A percentile compares a stretch with the other conserved stretches of the same genome.
Evolutionary conservation across 2,797 vertebrate genomes (phyloP).

Genomic region (Mormyrus hasselquistii): DNA sequence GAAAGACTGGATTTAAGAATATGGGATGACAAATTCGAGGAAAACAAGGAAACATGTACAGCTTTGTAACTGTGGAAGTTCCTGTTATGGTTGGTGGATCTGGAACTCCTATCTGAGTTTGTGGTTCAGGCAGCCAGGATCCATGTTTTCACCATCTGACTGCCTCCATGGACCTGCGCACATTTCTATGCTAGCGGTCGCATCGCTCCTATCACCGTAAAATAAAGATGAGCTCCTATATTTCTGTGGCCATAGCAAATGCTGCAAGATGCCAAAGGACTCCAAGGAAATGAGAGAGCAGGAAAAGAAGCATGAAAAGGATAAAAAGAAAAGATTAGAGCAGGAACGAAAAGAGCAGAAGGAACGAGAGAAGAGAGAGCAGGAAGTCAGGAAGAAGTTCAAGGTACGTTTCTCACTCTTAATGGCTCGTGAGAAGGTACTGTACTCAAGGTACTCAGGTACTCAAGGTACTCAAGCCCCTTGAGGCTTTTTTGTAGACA

Average conservation of each 20-base stretch:
- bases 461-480: conserved; percentile 26
- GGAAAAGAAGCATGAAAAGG: conserved; percentile 70
- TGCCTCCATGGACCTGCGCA: neutral
- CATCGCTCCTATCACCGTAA: neutral
- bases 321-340: conserved; percentile 72
- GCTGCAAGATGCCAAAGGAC: neutral
- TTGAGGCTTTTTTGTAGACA: neutral
- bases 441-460: too few relatives aligned
- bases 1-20: neutral
- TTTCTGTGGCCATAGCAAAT: neutral
- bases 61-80: neutral
- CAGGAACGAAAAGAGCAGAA: conserved; percentile 81
- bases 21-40: neutral
- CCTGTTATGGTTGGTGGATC: neutral
- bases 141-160: neutral
- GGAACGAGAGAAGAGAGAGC: conserved; percentile 86
- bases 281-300: conserved; percentile 49
- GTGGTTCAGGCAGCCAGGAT: neutral
- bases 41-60: neutral
- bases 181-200: neutral
- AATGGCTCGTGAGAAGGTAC: neutral
- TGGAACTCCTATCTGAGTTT: neutral
- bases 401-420: conserved; percentile 63
- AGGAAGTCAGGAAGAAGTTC: conserved; percentile 82
- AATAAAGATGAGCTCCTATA: neutral